phyloP scores from a whole-genome alignment of 2,888 invertebrate genomes.

The Gryllus longicercus region DNA sequence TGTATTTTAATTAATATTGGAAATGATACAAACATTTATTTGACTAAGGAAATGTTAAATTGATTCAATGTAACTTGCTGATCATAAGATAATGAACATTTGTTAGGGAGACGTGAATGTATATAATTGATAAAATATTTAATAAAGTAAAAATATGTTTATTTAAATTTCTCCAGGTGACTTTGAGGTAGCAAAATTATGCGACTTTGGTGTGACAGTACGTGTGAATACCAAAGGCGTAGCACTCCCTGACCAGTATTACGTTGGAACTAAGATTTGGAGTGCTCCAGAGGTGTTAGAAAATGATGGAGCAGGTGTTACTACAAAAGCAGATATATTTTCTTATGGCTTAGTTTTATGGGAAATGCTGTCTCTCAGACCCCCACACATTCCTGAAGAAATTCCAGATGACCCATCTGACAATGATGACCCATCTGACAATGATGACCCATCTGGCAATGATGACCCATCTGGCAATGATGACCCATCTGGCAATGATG shows the following conservation, averaged over 20 bases:
- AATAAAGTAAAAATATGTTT: too few relatives aligned
- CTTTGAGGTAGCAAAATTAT: constrained; percentile 71
- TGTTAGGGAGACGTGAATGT: too few relatives aligned
- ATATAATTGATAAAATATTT: too few relatives aligned
- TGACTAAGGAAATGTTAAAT: too few relatives aligned
- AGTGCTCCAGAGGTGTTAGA: constrained; percentile 71
- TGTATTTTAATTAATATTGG: too few relatives aligned
- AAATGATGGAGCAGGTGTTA: constrained; percentile 44
- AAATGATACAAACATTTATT: too few relatives aligned
- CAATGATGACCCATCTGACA: not conserved
- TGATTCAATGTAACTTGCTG: too few relatives aligned
- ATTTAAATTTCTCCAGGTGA: constrained; percentile 49
- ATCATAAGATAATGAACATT: too few relatives aligned
- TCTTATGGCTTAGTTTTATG: constrained; percentile 73
- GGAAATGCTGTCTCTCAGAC: constrained; percentile 73
- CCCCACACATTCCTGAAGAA: constrained; percentile 56
- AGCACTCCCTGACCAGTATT: constrained; percentile 44
- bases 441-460: too few relatives aligned
- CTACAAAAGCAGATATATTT: constrained; percentile 74
- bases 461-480: not conserved
- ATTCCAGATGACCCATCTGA: not conserved
- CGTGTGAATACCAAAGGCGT: constrained; percentile 51
- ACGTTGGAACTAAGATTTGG: constrained; percentile 76
- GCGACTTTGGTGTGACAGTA: constrained; percentile 81
- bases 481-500: not conserved